These are phyloP conservation scores for Brachyopa scutellaris DNA, from an alignment of 2,888 invertebrate species.

Conservation along the genomic window DNA sequence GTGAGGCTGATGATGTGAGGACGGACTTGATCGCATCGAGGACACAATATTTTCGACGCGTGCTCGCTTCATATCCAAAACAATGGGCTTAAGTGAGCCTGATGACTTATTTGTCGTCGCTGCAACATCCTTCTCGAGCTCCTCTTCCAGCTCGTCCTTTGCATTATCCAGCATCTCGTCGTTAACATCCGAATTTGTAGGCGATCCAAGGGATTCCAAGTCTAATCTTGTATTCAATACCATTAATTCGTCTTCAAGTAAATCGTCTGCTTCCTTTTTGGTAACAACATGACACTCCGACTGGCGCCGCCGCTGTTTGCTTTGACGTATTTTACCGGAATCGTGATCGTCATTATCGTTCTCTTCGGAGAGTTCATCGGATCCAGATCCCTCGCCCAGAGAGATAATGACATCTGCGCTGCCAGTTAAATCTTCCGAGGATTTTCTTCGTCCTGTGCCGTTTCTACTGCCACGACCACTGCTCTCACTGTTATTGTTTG, in stretches of 20 bases:
- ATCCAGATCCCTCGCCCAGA: conserved; percentile 15
- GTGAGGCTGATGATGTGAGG: conserved; percentile 86
- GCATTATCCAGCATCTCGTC: conserved; percentile 83
- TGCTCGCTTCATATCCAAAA: conserved; percentile 93
- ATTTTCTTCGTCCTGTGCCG: conserved; percentile 63
- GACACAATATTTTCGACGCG: conserved; percentile 97
- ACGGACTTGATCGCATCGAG: conserved; percentile 94
- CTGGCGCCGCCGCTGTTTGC: conserved; percentile 30
- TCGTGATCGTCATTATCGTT: conserved; percentile 65
- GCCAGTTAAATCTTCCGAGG: conserved; percentile 74
- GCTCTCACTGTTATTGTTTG: conserved; percentile 74
- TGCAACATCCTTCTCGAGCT: conserved; percentile 84
- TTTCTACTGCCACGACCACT: conserved; percentile 75
- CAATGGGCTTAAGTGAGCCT: conserved; percentile 83
- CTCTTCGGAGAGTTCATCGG: conserved; percentile 18
- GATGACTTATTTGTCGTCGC: conserved; percentile 76
- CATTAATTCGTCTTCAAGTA: conserved; percentile 80
- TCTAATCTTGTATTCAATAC: conserved; percentile 80
- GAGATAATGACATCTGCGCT: conserved; percentile 10
- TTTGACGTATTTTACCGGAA: conserved; percentile 36
- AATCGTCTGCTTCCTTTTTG: conserved; percentile 80
- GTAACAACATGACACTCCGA: conserved; percentile 74
- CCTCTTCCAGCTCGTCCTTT: conserved; percentile 87
- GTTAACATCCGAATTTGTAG: conserved; percentile 81
- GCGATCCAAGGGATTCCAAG: conserved; percentile 84